Percentiles rank a stretch among this genome's conserved stretches.
phyloP scores from a whole-genome alignment of 1,140 invertebrate genomes.

The Mactra quadrangularis region DNA sequence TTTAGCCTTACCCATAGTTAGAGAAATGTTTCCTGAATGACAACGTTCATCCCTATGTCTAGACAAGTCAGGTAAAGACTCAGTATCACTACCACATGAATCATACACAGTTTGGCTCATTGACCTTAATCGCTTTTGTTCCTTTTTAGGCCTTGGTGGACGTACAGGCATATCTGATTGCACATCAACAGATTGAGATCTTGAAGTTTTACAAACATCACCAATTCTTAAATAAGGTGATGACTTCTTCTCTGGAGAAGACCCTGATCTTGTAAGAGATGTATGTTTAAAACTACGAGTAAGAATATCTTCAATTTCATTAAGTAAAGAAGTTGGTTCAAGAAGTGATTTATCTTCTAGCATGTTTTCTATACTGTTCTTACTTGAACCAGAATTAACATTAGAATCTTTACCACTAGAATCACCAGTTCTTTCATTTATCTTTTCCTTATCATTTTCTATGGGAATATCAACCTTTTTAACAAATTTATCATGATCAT shows the following conservation, averaged over 20 bases:
- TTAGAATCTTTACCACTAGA: background rate
- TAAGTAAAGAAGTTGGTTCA: conserved; percentile 55
- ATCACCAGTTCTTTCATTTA: background rate
- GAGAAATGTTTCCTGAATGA: conserved; percentile 28
- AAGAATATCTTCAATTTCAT: conserved; percentile 63
- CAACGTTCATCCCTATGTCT: conserved; percentile 9
- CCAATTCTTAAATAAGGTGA: conserved; percentile 12
- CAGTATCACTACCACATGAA: conserved; percentile 57
- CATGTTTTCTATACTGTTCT: conserved; percentile 39
- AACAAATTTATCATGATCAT: conserved; percentile 30
- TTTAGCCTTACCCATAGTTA: conserved; percentile 49
- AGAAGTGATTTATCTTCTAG: conserved; percentile 47
- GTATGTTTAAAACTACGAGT: conserved; percentile 56
- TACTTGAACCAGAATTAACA: background rate
- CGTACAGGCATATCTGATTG: conserved; percentile 11
- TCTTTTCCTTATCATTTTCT: background rate
- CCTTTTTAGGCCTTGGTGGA: conserved; percentile 56
- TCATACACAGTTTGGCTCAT: conserved; percentile 39
- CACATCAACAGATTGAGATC: conserved; percentile 48
- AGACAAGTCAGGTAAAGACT: conserved; percentile 51
- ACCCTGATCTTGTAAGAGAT: conserved; percentile 36
- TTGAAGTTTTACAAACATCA: background rate
- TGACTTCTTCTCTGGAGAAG: conserved; percentile 53
- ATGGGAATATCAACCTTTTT: background rate
- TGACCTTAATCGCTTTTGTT: conserved; percentile 31